These are phyloP conservation scores for Calliopsis andreniformis DNA, from an alignment of 1,140 invertebrate genomes.

Conservation along the genomic window DNA sequence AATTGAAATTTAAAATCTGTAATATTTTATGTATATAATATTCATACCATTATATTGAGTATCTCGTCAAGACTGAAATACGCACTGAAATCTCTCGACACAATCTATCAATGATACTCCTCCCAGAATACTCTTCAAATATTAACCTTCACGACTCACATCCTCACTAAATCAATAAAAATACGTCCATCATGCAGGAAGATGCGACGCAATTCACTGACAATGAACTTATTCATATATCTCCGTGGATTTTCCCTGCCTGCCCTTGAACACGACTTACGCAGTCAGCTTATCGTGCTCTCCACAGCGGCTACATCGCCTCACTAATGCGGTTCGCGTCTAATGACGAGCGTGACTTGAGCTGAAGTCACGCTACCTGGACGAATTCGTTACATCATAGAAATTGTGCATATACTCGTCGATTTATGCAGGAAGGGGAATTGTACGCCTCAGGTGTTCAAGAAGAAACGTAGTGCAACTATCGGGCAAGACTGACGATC, in stretches of 20 bases:
- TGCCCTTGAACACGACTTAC: conserved; percentile 29
- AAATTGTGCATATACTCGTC: conserved; percentile 33
- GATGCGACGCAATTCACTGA: not conserved
- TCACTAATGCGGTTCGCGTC: conserved; percentile 32
- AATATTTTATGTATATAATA: too few relatives aligned
- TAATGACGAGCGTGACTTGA: conserved; percentile 55
- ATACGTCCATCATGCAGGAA: not conserved
- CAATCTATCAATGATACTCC: too few relatives aligned
- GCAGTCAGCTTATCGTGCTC: not conserved
- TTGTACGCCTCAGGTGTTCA: conserved; percentile 35
- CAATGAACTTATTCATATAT: conserved; percentile 18
- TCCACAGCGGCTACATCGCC: not conserved
- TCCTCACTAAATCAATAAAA: too few relatives aligned
- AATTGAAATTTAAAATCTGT: too few relatives aligned
- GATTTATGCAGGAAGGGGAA: conserved; percentile 35
- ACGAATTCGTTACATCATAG: conserved; percentile 76
- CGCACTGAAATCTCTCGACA: too few relatives aligned
- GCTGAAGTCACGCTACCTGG: conserved; percentile 69
- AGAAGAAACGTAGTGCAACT: conserved; percentile 34
- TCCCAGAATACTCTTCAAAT: too few relatives aligned
- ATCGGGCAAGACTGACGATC: conserved; percentile 52
- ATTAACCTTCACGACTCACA: too few relatives aligned
- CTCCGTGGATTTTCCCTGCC: conserved; percentile 3
- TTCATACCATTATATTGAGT: too few relatives aligned
- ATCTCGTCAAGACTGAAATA: too few relatives aligned